Base-by-base conservation (phyloP, 1,140 invertebrate genomes). In the Diploscapter pachys region DNA sequence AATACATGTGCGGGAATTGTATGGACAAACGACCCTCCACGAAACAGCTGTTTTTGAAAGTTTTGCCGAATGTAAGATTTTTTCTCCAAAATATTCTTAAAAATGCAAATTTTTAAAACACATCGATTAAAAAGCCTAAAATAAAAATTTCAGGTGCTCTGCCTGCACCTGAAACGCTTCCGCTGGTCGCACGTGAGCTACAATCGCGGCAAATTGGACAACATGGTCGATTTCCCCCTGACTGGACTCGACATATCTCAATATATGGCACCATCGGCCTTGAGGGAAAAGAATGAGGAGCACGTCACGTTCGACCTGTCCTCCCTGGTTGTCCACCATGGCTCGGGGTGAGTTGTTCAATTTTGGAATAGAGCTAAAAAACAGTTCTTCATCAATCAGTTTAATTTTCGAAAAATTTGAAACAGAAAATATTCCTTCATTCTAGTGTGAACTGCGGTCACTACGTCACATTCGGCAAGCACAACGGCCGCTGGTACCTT, bases 161-260 rank as follows among this genome's bases (percentile, higher is more conserved):
- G 75, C 50, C 63, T 76, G 2, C 75, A 76, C 50, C 52, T 76
- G 13, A 76, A 76, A 48, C 75, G 75, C 52, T 76, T 76, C 63
- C 54, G 70, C 4, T 72, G 71, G 71, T 11, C 61, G 9, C 71
- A 72, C 71, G 54, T 8, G 8, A 50, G 13, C 3, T 56, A 70
- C 31, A 55, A 55, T 49, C 55, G 75, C 6, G 75, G 75, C 31
- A 76, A 76, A 48, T 9, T 72, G 2, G 75, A 76, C 31, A 66
- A 56, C 3, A 11, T 76, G 59, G 63, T 76, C 49, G 75, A 76
- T 31, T 76, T 76, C 50, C 75, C 75, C n/a, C 4, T 76, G 3
- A n/a, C 9, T 4, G 66, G 59, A 54, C 13, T 76, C 4, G 72
- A 76, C 6, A 61, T 76, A 3, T 31, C 56, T 48, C 57, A 71